A percentile compares a stretch with the other conserved stretches of the same genome.
Conservation (phyloP, 64 coral and sea anemone species). For the Dendronephthya gigantea region DNA sequence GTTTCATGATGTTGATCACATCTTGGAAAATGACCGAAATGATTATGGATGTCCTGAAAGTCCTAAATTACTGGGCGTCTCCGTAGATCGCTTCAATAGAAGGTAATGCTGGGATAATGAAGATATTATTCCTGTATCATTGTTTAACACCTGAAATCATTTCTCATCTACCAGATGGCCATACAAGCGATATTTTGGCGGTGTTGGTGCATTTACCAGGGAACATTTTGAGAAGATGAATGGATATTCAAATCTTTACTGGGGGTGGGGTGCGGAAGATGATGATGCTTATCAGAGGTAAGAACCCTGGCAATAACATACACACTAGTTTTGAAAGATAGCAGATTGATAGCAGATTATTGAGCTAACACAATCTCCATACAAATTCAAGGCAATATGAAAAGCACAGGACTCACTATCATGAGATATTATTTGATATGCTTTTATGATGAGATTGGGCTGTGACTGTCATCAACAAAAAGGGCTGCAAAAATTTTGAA, state of each 20-base stretch:
- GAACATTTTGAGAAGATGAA: slow-evolving; percentile 13
- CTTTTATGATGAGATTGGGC: no score
- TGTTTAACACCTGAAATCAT: not conserved
- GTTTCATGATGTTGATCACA: slow-evolving; percentile 10
- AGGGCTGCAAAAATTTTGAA: no score
- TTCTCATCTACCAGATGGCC: not conserved
- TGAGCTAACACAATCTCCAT: no score
- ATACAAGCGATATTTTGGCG: slow-evolving; percentile 1
- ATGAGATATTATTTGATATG: no score
- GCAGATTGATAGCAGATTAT: no score
- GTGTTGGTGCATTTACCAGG: not conserved
- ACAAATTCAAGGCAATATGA: no score
- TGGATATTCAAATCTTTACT: slow-evolving; percentile 1
- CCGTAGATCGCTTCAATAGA: not conserved
- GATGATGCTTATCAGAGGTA: slow-evolving; percentile 4
- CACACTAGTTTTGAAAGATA: no score
- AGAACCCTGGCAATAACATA: not conserved
- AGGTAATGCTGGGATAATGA: not conserved
- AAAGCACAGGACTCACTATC: no score
- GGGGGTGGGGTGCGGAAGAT: slow-evolving; percentile 6
- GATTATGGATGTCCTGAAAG: not conserved
- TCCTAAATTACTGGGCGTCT: not conserved
- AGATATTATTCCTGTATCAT: not conserved
- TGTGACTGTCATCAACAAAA: no score
- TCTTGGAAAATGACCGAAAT: slow-evolving; percentile 1